Base-by-base conservation (phyloP, 1,140 invertebrate genomes). In the Cylas formicarius region DNA sequence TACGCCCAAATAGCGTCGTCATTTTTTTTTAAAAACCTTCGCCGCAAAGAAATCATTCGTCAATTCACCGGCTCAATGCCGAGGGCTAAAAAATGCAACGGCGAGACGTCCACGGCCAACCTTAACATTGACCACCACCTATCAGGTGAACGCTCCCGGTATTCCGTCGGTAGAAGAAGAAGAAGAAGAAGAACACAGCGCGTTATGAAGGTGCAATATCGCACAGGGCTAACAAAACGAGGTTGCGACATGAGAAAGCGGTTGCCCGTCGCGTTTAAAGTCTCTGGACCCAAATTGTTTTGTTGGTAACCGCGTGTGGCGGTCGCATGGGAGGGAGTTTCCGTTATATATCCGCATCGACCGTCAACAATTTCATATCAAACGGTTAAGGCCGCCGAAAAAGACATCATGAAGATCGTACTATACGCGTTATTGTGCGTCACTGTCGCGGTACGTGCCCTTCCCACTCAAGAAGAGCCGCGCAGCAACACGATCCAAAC, bases 391-490 rank as follows among this genome's bases (percentile, higher is more conserved):
- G 6, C 18, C 14, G 18, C n/a, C n/a, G 28, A 31, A 17, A 31
- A 31, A 31, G 28, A 17, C 35, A 46, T 24, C 20, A n/a, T 18
- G 28, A 7, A 37, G 26, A 37, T n/a, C 10, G 5, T 3, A 37
- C 11, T 35, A 2, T 6, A 39, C 34, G 52, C 60, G 57, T 50
- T 77, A 47, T 56, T 74, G 63, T 72, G 76, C 60, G 58, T 74
- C 27, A 55, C 74, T 55, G 65, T 68, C 50, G 71, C 70, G 22
- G 60, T 69, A 19, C 70, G 69, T 51, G 75, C 80, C 17, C 68
- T 81, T 39, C 82, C 82, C 28, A 75, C 82, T 10, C 78, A 82
- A 65, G 80, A 85, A 55, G 61, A 63, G 39, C 58, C 57, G 2
- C 55, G 65, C 28, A 69, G 68, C 50, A 78, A 78, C 57, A 66